These are phyloP conservation scores for Armadillidium nasatum DNA, from an alignment of 1,140 invertebrate genomes.

Conservation along the genomic window DNA sequence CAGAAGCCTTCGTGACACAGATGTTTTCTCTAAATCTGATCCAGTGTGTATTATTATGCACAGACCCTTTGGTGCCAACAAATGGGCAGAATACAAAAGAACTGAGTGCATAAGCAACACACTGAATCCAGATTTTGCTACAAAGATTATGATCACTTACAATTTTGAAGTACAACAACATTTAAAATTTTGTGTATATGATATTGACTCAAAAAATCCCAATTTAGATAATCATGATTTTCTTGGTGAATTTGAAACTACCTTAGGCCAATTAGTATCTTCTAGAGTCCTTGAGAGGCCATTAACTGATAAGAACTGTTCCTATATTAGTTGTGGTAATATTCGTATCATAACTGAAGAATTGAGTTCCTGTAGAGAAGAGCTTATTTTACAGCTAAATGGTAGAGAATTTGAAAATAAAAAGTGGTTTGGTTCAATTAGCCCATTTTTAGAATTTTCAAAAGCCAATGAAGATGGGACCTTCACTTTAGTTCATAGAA, in stretches of 20 bases:
- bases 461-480: slow-evolving; percentile 53
- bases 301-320: slow-evolving; percentile 46
- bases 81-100: slow-evolving; percentile 57
- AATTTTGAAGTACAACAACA: slow-evolving; percentile 54
- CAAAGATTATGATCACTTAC: slow-evolving; percentile 54
- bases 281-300: slow-evolving; percentile 48
- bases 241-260: slow-evolving; percentile 55
- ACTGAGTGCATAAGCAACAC: slow-evolving; percentile 60
- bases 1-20: slow-evolving; percentile 57
- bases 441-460: slow-evolving; percentile 58
- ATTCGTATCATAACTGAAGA: slow-evolving; percentile 57
- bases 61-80: slow-evolving; percentile 51
- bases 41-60: slow-evolving; percentile 59
- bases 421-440: slow-evolving; percentile 55
- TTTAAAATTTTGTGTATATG: slow-evolving; percentile 55
- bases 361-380: slow-evolving; percentile 54
- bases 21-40: slow-evolving; percentile 62
- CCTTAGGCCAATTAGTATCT: slow-evolving; percentile 55
- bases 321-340: slow-evolving; percentile 46
- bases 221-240: slow-evolving; percentile 57
- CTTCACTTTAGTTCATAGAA: slow-evolving; percentile 52
- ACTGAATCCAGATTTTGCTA: slow-evolving; percentile 59
- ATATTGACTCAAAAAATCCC: slow-evolving; percentile 55
- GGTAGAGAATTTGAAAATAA: slow-evolving; percentile 51
- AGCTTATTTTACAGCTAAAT: slow-evolving; percentile 53